phyloP scores from a whole-genome alignment of 2,797 vertebrate genomes.

The Triplophysa bombifrons region DNA sequence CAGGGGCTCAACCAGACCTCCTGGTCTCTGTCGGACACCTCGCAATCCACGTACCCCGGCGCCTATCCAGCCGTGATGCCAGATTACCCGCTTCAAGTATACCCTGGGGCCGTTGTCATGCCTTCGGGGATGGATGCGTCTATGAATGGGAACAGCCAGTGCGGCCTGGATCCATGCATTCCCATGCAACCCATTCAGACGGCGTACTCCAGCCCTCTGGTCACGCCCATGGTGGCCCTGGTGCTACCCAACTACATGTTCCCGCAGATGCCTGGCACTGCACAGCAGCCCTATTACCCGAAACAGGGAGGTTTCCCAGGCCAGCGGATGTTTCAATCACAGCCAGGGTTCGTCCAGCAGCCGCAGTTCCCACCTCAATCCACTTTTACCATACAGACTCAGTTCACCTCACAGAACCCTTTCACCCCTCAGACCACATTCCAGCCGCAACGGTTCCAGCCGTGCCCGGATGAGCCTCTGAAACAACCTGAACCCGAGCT shows the following conservation, averaged over 20 bases:
- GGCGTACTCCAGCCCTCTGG: constrained; percentile 75
- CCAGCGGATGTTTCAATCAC: constrained; percentile 63
- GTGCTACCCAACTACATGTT: constrained; percentile 86
- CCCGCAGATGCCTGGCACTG: constrained; percentile 66
- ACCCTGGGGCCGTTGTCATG: constrained; percentile 70
- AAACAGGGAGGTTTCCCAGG: constrained; percentile 51
- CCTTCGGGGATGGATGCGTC: constrained; percentile 64
- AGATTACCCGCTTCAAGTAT: constrained; percentile 83
- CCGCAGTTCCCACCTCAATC: constrained; percentile 64
- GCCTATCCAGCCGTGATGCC: constrained; percentile 83
- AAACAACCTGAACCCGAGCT: constrained; percentile 63
- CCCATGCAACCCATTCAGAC: constrained; percentile 67
- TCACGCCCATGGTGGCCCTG: constrained; percentile 85
- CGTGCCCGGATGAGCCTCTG: constrained; percentile 64
- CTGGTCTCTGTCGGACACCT: constrained; percentile 86
- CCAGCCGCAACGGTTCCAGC: constrained; percentile 66
- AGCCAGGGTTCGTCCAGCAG: constrained; percentile 66
- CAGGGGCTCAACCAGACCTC: constrained; percentile 81
- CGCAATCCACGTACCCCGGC: constrained; percentile 82
- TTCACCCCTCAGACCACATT: constrained; percentile 67
- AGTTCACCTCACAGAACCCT: constrained; percentile 64
- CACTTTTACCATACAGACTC: constrained; percentile 66
- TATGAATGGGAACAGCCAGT: constrained; percentile 69
- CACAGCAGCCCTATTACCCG: constrained; percentile 69
- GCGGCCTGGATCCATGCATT: constrained; percentile 66